phyloP scores from a whole-genome alignment of 2,888 invertebrate genomes.

The Eristalis pertinax region DNA sequence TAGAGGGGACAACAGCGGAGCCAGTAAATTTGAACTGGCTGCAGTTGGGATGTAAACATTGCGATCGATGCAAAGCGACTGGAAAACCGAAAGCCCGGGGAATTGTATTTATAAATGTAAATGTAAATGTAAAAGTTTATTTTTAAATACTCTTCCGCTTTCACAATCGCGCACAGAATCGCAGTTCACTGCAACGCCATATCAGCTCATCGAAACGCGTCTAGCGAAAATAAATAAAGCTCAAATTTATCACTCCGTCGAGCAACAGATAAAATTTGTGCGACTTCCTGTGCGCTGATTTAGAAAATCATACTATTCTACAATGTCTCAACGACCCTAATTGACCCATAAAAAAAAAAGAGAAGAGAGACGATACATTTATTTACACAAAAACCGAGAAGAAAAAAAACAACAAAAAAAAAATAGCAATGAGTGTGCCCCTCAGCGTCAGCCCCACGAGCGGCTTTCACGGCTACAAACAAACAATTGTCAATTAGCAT shows the following conservation, averaged over 20 bases:
- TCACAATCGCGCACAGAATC: not conserved
- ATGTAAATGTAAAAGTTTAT: not conserved
- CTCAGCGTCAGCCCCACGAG: slow-evolving; percentile 24
- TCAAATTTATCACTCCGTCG: slow-evolving; percentile 41
- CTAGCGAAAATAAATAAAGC: slow-evolving; percentile 24
- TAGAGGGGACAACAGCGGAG: not conserved
- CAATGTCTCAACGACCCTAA: slow-evolving; percentile 37
- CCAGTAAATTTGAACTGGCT: not conserved
- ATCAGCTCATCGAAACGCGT: not conserved
- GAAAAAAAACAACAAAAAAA: slow-evolving; percentile 16
- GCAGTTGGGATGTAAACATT: too few species aligned
- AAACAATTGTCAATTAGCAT: slow-evolving; percentile 66
- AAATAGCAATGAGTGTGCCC: slow-evolving; percentile 27
- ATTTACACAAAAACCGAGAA: slow-evolving; percentile 15
- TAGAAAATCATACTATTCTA: slow-evolving; percentile 37
- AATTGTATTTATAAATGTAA: not conserved
- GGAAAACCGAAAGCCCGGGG: not conserved
- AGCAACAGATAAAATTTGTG: slow-evolving; percentile 54
- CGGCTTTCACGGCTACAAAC: slow-evolving; percentile 37
- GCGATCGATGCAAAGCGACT: not conserved
- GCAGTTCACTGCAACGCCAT: not conserved
- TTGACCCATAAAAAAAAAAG: slow-evolving; percentile 38
- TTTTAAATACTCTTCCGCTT: not conserved
- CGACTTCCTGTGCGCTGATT: slow-evolving; percentile 61
- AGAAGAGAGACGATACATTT: not conserved